These are phyloP conservation scores for Nephrotoma flavescens DNA, from an alignment of 2,888 invertebrate species.

Conservation along the genomic window DNA sequence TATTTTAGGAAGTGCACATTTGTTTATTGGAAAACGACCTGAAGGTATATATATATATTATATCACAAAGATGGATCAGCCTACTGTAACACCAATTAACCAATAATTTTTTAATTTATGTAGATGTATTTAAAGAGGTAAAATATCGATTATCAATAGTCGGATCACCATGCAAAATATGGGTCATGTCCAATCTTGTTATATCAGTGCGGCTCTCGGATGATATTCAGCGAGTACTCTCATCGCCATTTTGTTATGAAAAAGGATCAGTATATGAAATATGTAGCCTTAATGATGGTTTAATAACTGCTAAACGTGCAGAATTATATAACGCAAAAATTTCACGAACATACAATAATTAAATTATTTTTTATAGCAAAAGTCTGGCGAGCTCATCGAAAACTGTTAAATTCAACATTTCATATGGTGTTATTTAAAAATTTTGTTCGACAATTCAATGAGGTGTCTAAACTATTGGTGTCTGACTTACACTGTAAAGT, in stretches of 20 bases:
- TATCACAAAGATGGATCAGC: too few relatives aligned
- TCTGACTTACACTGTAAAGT: background rate
- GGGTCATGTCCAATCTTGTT: background rate
- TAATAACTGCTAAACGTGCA: background rate
- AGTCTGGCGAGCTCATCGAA: background rate
- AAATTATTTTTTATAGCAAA: background rate
- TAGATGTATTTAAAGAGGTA: too few relatives aligned
- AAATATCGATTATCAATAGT: too few relatives aligned
- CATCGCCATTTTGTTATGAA: background rate
- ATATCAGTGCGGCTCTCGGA: background rate
- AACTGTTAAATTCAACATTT: background rate
- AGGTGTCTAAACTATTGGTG: background rate
- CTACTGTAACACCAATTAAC: too few relatives aligned
- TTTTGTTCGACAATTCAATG: background rate
- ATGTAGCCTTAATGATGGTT: background rate
- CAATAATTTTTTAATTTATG: too few relatives aligned
- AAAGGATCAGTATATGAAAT: background rate
- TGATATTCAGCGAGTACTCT: background rate
- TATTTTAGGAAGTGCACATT: background rate
- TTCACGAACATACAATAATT: background rate
- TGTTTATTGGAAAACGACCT: background rate
- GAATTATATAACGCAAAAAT: too few relatives aligned
- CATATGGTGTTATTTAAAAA: background rate
- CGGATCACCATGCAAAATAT: too few relatives aligned
- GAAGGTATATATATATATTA: background rate